Evolutionary conservation across 2,113 vertebrate genomes (phyloP), one percentile per base, ranked within the genome.

Genomic region (Elanus axillaris): DNA sequence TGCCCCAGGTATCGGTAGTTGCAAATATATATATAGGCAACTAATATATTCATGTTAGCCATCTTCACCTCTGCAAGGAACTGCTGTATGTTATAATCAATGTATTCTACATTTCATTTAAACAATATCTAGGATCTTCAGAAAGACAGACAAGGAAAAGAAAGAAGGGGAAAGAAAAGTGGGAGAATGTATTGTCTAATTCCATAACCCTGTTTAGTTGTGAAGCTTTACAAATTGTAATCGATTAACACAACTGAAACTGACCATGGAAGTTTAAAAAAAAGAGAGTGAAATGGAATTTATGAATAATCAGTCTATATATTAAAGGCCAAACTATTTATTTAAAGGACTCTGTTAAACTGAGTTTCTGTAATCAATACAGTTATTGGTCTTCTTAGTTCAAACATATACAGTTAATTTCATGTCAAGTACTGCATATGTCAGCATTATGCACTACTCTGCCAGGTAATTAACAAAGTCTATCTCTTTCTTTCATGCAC

Each of bases 401-500:
- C 77, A 86, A 74, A 80, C 13, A 45, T 3, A 20, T 2, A 38
- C 11, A 53, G 31, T 15, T 22, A 15, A 22, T 63, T 71, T 66
- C 62, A 16, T 66, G 56, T 16, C 17, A 43, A 67, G 56, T 23
- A 12, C 23, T 43, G 10, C 3, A 3, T 38, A 18, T 15, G 40
- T 21, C 71, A 88, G 36, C 58, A n/a, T 36, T 69, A 53, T 0
- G 0, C 9, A 42, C 32, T 53, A 16, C 53, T 45, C 53, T 2
- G 1, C 9, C 76, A 68, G 32, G 43, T 60, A 31, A 73, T 47
- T 64, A 64, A 79, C 14, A 42, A 36, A 9, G 8, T 9, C 13
- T 27, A 8, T 21, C 5, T 0, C 4, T 1, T 3, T 4, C 56
- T 67, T 47, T 56, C n/a, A 68, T 32, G 42, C 43, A 72, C 10